Conservation (phyloP, 2,888 invertebrate genomes). For the Dryocosmus kuriphilus region DNA sequence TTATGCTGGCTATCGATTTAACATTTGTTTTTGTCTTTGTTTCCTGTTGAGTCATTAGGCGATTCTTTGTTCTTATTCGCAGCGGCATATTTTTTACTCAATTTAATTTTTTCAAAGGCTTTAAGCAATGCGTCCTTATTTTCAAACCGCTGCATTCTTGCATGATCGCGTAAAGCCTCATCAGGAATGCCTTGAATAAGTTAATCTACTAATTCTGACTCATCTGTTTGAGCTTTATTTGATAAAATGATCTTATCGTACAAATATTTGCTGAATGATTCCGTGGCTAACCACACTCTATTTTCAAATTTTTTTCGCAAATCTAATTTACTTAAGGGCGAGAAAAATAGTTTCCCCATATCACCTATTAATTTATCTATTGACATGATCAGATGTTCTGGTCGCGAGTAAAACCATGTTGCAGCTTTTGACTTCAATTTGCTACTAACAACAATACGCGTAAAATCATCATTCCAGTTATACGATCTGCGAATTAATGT, state of each 20-base stretch:
- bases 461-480: no score
- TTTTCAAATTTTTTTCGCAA: not conserved
- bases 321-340: not conserved
- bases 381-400: slow-evolving; percentile 27
- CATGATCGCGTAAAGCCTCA: not conserved
- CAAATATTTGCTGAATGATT: slow-evolving; percentile 8
- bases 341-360: slow-evolving; percentile 28
- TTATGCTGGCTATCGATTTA: no score
- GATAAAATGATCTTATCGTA: not conserved
- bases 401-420: slow-evolving; percentile 35
- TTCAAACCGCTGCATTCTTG: not conserved
- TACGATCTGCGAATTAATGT: not conserved
- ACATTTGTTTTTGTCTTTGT: no score
- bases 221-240: not conserved
- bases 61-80: no score
- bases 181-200: not conserved
- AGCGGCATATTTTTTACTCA: no score
- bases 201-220: not conserved
- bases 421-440: not conserved
- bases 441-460: not conserved
- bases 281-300: not conserved
- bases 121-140: not conserved
- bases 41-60: no score
- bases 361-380: slow-evolving; percentile 37
- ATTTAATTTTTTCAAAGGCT: no score